Conservation (phyloP, 2,113 vertebrate species). For the Oreochromis tanganicae region DNA sequence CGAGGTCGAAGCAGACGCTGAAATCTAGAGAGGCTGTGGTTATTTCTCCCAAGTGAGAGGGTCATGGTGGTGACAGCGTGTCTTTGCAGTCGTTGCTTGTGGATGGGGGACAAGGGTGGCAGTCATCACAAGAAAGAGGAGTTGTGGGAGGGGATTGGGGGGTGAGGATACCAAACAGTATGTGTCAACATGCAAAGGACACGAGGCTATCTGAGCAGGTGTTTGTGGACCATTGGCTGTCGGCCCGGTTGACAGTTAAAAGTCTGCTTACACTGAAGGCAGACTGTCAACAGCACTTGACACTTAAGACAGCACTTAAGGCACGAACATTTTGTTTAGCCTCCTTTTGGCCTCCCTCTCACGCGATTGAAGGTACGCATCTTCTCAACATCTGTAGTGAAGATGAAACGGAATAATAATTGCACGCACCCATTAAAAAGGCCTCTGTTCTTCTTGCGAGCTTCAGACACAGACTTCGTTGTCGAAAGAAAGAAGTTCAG, state of each 20-base stretch:
- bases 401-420: conserved; percentile 61
- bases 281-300: conserved; percentile 49
- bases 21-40: not conserved
- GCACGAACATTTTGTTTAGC: conserved; percentile 45
- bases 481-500: not conserved
- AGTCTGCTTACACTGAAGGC: conserved; percentile 15
- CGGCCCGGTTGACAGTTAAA: conserved; percentile 44
- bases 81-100: not conserved
- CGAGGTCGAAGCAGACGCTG: not conserved
- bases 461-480: not conserved
- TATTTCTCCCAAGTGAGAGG: conserved; percentile 29
- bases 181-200: conserved; percentile 14
- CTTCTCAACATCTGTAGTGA: conserved; percentile 40
- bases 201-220: not conserved
- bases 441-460: not conserved
- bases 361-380: not conserved
- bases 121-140: not conserved
- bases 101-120: conserved; percentile 15
- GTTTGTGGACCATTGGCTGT: conserved; percentile 29
- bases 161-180: not conserved
- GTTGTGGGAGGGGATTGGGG: not conserved
- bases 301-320: conserved; percentile 27
- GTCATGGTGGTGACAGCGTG: conserved; percentile 17
- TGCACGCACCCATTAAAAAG: conserved; percentile 15
- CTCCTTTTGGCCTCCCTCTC: conserved; percentile 38